These are phyloP conservation scores for Gymnothorax reevesii DNA, from an alignment of 2,797 vertebrate species.

Conservation along the genomic window DNA sequence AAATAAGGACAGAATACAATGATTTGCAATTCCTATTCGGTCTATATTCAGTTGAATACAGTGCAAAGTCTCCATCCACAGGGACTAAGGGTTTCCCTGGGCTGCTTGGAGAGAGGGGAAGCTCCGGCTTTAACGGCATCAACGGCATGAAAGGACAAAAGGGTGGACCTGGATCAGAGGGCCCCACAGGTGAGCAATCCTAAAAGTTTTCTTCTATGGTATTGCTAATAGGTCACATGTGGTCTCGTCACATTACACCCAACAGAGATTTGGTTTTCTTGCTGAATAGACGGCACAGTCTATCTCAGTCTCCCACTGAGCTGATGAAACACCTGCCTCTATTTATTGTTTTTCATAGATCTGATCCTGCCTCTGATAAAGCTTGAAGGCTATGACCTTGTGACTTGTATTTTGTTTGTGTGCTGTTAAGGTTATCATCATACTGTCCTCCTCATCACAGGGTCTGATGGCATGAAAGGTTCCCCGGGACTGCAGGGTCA, in stretches of 20 bases:
- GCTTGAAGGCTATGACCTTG: background rate
- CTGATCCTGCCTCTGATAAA: background rate
- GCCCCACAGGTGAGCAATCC: background rate
- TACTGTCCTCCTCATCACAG: constrained; percentile 28
- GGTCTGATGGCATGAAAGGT: constrained; percentile 63
- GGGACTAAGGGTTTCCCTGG: background rate
- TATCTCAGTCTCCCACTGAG: background rate
- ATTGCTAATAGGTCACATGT: background rate
- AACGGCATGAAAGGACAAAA: constrained; percentile 2
- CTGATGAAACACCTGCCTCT: background rate
- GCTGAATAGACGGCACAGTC: background rate
- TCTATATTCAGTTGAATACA: too few species aligned
- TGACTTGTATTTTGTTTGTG: background rate
- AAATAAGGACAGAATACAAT: background rate
- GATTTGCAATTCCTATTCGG: too few species aligned
- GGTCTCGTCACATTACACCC: background rate
- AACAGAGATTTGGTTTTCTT: background rate
- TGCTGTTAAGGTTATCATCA: background rate
- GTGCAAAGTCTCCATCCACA: background rate
- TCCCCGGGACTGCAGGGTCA: constrained; percentile 66
- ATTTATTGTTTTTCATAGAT: background rate
- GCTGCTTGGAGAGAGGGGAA: constrained; percentile 2
- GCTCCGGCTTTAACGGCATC: constrained; percentile 9
- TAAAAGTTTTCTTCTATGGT: background rate
- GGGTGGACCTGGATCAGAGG: background rate